These are phyloP conservation scores for Rhopilema esculentum DNA, from an alignment of 30 jellyfish, hydroid and myxozoan species.

Conservation along the genomic window DNA sequence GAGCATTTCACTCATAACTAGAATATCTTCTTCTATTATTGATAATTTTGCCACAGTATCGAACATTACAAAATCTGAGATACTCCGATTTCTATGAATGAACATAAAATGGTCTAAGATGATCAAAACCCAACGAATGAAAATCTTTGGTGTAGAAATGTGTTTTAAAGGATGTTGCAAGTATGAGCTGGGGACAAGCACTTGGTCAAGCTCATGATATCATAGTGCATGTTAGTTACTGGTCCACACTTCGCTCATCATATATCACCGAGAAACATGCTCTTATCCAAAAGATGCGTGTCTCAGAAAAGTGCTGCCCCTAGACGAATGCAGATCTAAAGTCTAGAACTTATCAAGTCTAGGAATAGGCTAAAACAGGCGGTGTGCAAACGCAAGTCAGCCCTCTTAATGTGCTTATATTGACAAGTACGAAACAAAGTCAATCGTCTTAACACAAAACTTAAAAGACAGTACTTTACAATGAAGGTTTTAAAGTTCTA, in stretches of 20 bases:
- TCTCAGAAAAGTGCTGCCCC: constrained; percentile 27
- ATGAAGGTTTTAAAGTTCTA: not conserved
- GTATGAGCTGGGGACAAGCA: constrained; percentile 1
- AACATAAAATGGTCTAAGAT: not conserved
- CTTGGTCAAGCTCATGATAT: constrained; percentile 22
- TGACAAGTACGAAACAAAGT: constrained; percentile 1
- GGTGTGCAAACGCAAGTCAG: constrained; percentile 9
- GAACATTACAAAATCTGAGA: constrained; percentile 6
- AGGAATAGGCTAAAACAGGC: constrained; percentile 11
- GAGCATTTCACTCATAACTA: not conserved
- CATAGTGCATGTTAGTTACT: constrained; percentile 18
- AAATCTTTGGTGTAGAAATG: constrained; percentile 1
- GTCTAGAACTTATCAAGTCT: constrained; percentile 1
- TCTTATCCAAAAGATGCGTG: constrained; percentile 10
- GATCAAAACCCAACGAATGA: constrained; percentile 24
- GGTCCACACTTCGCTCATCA: constrained; percentile 8
- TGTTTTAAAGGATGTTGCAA: not conserved
- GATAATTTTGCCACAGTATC: not conserved
- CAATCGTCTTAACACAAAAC: constrained; percentile 17
- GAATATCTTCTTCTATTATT: constrained; percentile 5
- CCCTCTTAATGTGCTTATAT: not conserved
- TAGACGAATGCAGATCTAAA: constrained; percentile 10
- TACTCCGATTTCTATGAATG: not conserved
- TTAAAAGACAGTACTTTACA: not conserved
- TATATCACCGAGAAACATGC: constrained; percentile 25